Conservation (phyloP, 2,888 invertebrate genomes). For the Julus scanicus region DNA sequence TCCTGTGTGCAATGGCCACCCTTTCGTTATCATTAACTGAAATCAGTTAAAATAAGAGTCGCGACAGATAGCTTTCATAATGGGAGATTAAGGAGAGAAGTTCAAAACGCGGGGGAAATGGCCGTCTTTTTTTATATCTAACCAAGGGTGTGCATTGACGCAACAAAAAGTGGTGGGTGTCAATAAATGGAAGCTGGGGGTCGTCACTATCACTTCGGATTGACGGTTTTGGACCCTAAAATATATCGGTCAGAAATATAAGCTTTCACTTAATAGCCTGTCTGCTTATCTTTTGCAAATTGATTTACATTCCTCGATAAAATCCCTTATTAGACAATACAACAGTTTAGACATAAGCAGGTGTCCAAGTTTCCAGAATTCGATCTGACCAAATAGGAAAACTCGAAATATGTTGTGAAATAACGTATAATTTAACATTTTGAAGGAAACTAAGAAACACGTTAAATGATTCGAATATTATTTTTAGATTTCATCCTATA, state of each 20-base stretch:
- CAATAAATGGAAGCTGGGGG: neutral
- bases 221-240: neutral
- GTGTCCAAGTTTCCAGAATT: no score
- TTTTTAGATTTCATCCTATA: no score
- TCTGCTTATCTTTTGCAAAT: no score
- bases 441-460: no score
- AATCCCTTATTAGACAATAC: no score
- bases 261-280: no score
- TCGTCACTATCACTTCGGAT: neutral
- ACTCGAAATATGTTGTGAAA: no score
- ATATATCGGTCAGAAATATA: neutral
- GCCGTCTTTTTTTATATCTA: neutral
- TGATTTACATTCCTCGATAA: no score
- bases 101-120: slow-evolving; percentile 18
- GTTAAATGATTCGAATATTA: no score
- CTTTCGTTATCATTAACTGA: slow-evolving; percentile 47
- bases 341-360: no score
- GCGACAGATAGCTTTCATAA: slow-evolving; percentile 37
- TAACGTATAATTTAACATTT: no score
- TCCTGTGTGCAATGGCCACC: slow-evolving; percentile 14
- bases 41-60: slow-evolving; percentile 34
- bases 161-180: neutral
- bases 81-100: slow-evolving; percentile 28
- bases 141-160: slow-evolving; percentile 2
- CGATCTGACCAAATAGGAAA: no score